These are phyloP conservation scores for Drosophila trapezifrons DNA, from an alignment of 1,140 invertebrate species.

Conservation along the genomic window DNA sequence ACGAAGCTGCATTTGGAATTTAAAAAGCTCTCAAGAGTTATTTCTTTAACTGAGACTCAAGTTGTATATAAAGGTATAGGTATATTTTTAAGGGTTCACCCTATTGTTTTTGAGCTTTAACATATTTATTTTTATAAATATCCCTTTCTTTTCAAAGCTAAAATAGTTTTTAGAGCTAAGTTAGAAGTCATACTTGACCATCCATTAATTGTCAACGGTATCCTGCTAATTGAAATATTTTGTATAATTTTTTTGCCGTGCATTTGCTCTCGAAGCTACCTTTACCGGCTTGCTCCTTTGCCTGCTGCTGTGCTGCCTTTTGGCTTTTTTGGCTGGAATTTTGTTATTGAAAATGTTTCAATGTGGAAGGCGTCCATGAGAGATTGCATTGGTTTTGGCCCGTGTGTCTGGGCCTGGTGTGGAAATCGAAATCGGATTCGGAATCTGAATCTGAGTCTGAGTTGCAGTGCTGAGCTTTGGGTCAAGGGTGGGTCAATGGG, in stretches of 20 bases:
- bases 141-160: too few species aligned
- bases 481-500: constrained; percentile 49
- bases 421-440: constrained; percentile 21
- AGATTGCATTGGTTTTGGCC: constrained; percentile 23
- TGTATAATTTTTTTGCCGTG: neutral
- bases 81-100: too few species aligned
- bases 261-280: constrained; percentile 2
- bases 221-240: neutral
- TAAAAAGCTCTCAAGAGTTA: too few species aligned
- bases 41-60: too few species aligned
- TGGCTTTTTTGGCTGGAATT: constrained; percentile 71
- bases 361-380: constrained; percentile 25
- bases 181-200: neutral
- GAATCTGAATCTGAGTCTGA: constrained; percentile 1
- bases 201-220: too few species aligned
- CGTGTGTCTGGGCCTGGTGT: constrained; percentile 18
- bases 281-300: constrained; percentile 29
- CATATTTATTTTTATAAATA: too few species aligned
- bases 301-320: constrained; percentile 11
- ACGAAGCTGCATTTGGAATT: too few species aligned
- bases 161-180: too few species aligned
- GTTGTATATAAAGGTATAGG: too few species aligned
- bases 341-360: constrained; percentile 80
- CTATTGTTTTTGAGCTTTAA: too few species aligned
- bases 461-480: constrained; percentile 20